These are phyloP conservation scores for Dorcus hopei DNA, from an alignment of 2,888 invertebrate species.

Conservation along the genomic window DNA sequence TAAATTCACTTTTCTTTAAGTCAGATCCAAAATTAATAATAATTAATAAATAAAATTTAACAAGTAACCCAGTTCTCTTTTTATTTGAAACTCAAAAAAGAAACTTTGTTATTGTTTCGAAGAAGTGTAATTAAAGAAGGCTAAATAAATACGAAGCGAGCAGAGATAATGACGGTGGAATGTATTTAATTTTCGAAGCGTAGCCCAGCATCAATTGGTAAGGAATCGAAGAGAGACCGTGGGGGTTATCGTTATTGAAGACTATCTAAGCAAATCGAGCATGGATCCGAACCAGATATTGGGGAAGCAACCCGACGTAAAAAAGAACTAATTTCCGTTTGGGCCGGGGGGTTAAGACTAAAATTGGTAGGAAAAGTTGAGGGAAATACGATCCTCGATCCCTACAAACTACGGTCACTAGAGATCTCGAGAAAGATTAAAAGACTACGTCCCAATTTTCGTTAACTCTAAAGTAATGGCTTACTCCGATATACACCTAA, in stretches of 20 bases:
- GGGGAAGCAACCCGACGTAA: conserved; percentile 44
- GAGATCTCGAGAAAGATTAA: conserved; percentile 40
- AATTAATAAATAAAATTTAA: too few relatives aligned
- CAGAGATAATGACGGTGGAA: neutral
- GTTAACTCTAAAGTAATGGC: conserved; percentile 34
- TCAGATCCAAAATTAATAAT: too few relatives aligned
- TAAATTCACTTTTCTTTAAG: too few relatives aligned
- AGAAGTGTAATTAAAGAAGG: too few relatives aligned
- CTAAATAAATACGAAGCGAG: neutral
- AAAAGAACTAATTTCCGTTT: conserved; percentile 48
- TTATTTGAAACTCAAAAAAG: too few relatives aligned
- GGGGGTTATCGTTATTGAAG: conserved; percentile 36
- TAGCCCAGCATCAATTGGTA: conserved; percentile 10
- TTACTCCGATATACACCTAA: conserved; percentile 32
- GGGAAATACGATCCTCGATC: conserved; percentile 33
- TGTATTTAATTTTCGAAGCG: conserved; percentile 13
- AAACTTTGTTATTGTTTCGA: too few relatives aligned
- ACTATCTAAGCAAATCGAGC: conserved; percentile 43
- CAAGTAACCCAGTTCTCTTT: too few relatives aligned
- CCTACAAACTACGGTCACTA: conserved; percentile 41
- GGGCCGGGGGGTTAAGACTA: conserved; percentile 41
- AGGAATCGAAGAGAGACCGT: conserved; percentile 10
- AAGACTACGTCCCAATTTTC: conserved; percentile 34
- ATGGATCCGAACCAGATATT: conserved; percentile 42
- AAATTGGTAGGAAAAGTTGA: conserved; percentile 40